Percentiles rank a stretch among this genome's conserved stretches.
phyloP scores from a whole-genome alignment of 2,797 vertebrate genomes.

The Labroides dimidiatus region DNA sequence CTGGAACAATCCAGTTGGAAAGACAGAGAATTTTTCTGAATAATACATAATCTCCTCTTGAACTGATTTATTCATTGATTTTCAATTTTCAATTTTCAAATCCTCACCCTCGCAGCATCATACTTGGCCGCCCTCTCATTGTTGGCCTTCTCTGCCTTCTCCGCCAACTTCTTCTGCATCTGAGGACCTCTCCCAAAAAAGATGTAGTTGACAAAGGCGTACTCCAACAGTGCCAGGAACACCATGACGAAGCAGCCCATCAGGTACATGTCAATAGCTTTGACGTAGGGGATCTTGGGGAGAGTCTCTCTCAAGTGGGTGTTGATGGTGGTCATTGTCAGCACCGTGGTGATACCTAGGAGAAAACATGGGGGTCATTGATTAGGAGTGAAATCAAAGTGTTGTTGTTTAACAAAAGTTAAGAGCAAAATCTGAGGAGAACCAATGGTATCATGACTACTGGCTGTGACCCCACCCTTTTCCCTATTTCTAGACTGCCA shows the following conservation, averaged over 20 bases:
- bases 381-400: no score
- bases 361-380: not conserved
- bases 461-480: no score
- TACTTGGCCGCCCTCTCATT: conserved; percentile 88
- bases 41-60: not conserved
- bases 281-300: conserved; percentile 96
- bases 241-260: conserved; percentile 98
- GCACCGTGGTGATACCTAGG: conserved; percentile 86
- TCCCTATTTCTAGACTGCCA: no score
- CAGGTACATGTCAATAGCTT: conserved; percentile 98
- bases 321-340: conserved; percentile 98
- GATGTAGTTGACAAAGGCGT: conserved; percentile 95
- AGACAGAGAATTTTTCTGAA: not conserved
- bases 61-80: no score
- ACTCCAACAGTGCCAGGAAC: conserved; percentile 95
- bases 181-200: conserved; percentile 97
- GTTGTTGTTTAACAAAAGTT: no score
- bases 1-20: not conserved
- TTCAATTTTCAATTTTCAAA: no score
- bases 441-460: no score
- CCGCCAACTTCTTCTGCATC: conserved; percentile 94
- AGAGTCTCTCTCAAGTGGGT: conserved; percentile 94
- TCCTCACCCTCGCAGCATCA: conserved; percentile 88
- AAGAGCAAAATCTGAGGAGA: no score
- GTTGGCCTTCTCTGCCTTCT: conserved; percentile 91